A percentile compares a stretch with the other conserved stretches of the same genome.
Conservation (phyloP, 2,113 vertebrate species). For the Theropithecus gelada region DNA sequence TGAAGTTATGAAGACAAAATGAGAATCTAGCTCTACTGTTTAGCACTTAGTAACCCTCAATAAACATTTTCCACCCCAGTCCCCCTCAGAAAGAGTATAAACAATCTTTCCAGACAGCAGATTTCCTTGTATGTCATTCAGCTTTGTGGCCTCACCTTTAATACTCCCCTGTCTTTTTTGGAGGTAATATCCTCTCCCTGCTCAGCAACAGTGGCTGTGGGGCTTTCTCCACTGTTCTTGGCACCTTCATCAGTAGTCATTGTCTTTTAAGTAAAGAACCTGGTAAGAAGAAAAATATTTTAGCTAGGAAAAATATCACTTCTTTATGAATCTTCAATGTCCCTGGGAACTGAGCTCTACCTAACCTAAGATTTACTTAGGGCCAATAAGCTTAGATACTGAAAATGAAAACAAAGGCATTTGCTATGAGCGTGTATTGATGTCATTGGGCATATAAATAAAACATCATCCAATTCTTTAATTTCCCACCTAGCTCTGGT, state of each 20-base stretch:
- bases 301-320: slow-evolving; percentile 40
- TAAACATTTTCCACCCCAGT: neutral
- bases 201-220: slow-evolving; percentile 82
- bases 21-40: neutral
- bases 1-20: neutral
- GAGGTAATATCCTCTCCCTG: slow-evolving; percentile 91
- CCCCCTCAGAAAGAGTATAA: neutral
- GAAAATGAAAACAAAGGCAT: slow-evolving; percentile 36
- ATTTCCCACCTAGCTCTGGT: neutral
- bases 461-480: slow-evolving; percentile 20
- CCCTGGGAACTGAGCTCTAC: neutral
- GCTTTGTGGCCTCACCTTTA: slow-evolving; percentile 87
- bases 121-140: neutral
- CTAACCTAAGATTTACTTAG: neutral
- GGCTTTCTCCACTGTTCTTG: slow-evolving; percentile 85
- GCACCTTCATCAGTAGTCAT: slow-evolving; percentile 94
- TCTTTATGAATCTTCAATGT: slow-evolving; percentile 18
- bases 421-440: neutral
- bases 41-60: neutral
- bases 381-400: neutral
- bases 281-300: slow-evolving; percentile 53
- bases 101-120: neutral
- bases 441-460: neutral
- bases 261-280: slow-evolving; percentile 71
- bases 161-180: slow-evolving; percentile 91